These are phyloP conservation scores for Erythrocercus mccallii DNA, from an alignment of 2,113 vertebrate genomes.

Conservation along the genomic window DNA sequence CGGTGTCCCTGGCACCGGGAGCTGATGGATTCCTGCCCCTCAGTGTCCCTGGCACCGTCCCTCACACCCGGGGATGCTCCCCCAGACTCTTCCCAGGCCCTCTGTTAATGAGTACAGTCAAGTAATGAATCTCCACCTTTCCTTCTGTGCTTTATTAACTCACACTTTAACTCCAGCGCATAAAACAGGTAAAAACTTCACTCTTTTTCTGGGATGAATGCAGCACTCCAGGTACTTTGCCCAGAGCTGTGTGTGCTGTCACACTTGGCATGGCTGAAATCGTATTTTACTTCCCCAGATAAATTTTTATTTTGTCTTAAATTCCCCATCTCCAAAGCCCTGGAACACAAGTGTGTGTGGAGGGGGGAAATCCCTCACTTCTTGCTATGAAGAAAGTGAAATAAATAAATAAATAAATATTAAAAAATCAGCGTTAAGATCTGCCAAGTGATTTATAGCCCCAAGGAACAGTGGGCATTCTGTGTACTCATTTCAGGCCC, in stretches of 20 bases:
- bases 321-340: background rate
- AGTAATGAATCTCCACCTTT: fast-evolving
- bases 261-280: fast-evolving
- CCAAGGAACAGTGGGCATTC: background rate
- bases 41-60: background rate
- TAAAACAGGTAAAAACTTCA: background rate
- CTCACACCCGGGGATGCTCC: background rate
- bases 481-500: background rate
- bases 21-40: background rate
- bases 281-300: background rate
- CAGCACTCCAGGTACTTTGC: background rate
- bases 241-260: fast-evolving
- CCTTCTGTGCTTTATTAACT: background rate
- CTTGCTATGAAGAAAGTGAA: background rate
- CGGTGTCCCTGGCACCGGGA: background rate
- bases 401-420: background rate
- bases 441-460: background rate
- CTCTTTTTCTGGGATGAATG: fast-evolving
- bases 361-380: background rate
- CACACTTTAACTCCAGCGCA: fast-evolving
- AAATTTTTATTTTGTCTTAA: background rate
- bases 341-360: background rate
- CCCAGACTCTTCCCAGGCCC: fast-evolving
- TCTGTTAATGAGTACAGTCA: background rate
- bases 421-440: no score